A percentile compares a stretch with the other conserved stretches of the same genome.
Conservation (phyloP, 2,888 invertebrate species). For the Amblyjoppa fuscipennis region DNA sequence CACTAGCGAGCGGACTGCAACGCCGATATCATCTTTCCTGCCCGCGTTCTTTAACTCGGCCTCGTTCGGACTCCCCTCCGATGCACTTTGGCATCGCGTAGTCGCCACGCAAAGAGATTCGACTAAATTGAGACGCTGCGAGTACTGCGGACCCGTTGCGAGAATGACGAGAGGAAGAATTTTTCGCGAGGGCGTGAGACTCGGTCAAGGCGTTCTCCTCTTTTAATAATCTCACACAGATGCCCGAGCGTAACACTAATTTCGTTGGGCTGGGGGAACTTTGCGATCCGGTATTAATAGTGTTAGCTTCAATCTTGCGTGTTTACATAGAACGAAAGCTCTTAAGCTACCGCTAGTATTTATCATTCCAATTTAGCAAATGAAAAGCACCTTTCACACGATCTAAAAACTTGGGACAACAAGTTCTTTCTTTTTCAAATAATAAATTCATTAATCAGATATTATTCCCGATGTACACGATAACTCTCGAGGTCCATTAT, state of each 20-base stretch:
- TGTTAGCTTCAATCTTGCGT: no score
- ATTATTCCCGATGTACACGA: no score
- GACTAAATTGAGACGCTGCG: conserved; percentile 62
- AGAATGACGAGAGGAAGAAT: conserved; percentile 49
- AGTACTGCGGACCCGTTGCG: conserved; percentile 13
- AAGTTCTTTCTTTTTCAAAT: no score
- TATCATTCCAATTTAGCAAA: no score
- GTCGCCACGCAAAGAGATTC: conserved; percentile 60
- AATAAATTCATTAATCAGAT: no score
- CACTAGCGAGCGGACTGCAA: conserved; percentile 26
- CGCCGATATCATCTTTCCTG: conserved; percentile 2
- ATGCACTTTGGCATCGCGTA: conserved; percentile 56
- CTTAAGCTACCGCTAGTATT: no score
- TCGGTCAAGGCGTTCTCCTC: conserved; percentile 64
- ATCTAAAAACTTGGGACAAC: no score
- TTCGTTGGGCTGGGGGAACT: no score
- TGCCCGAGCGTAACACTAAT: background rate
- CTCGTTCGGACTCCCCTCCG: conserved; percentile 47
- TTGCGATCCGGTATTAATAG: no score
- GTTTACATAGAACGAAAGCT: no score
- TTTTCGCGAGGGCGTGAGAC: conserved; percentile 68
- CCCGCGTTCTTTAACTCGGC: conserved; percentile 37
- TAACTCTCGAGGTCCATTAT: no score
- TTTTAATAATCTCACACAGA: conserved; percentile 28
- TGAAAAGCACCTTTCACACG: no score